These are phyloP conservation scores for Ophion costatus DNA, from an alignment of 2,888 invertebrate species.

Conservation along the genomic window DNA sequence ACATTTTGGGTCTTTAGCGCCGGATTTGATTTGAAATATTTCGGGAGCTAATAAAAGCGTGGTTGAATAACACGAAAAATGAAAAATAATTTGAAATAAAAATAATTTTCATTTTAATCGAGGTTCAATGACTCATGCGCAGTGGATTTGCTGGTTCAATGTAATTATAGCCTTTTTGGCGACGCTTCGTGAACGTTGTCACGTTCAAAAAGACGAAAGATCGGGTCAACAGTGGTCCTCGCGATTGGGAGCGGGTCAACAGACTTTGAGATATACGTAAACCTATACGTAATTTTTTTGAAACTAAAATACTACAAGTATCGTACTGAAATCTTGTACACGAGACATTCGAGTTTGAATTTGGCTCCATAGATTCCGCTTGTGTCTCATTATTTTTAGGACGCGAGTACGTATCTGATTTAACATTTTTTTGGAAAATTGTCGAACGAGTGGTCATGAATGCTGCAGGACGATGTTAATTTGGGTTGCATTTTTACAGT, in stretches of 20 bases:
- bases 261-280: slow-evolving; percentile 44
- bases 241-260: slow-evolving; percentile 61
- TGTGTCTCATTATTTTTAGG: too few relatives aligned
- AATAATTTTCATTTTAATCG: neutral
- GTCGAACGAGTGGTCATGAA: too few relatives aligned
- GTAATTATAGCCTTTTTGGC: slow-evolving; percentile 4
- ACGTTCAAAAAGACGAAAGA: slow-evolving; percentile 16
- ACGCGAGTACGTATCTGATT: too few relatives aligned
- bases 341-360: neutral
- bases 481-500: too few relatives aligned
- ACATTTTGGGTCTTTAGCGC: too few relatives aligned
- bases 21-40: too few relatives aligned
- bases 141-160: neutral
- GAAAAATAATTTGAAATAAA: neutral
- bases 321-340: neutral
- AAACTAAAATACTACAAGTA: neutral
- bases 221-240: slow-evolving; percentile 51
- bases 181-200: slow-evolving; percentile 9
- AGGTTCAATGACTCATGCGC: neutral
- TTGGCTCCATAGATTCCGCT: too few relatives aligned
- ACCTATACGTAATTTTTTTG: slow-evolving; percentile 7
- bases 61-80: neutral
- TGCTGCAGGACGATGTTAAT: too few relatives aligned
- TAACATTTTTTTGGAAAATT: too few relatives aligned
- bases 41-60: too few relatives aligned